phyloP scores from a whole-genome alignment of 1,140 invertebrate species.

The Galendromus occidentalis region DNA sequence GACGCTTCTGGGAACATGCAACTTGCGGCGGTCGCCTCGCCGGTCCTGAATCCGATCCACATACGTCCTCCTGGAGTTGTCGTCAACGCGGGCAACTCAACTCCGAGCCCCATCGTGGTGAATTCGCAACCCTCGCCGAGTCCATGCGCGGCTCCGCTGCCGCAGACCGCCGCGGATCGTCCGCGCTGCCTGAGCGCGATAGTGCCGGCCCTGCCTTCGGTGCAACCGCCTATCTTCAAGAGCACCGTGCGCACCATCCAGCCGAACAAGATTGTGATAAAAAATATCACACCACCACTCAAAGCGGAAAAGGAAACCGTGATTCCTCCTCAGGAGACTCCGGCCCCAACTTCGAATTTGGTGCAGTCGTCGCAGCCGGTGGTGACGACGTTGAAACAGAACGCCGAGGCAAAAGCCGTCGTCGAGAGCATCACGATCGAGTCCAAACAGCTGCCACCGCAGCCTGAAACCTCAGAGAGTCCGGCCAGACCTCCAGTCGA shows the following conservation, averaged over 20 bases:
- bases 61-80: background rate
- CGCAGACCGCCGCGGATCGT: background rate
- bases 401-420: no score
- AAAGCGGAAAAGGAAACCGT: no score
- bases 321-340: no score
- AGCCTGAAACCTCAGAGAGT: no score
- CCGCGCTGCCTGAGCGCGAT: background rate
- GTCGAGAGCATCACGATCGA: no score
- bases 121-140: background rate
- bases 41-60: background rate
- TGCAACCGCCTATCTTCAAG: slow-evolving; percentile 7
- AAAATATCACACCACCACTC: background rate
- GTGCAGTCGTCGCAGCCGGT: no score
- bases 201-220: background rate
- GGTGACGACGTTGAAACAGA: no score
- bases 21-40: background rate
- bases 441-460: no score
- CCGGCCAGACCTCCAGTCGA: no score
- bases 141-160: no score
- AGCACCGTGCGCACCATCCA: background rate
- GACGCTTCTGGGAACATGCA: slow-evolving; percentile 5
- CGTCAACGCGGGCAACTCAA: background rate
- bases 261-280: background rate
- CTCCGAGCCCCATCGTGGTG: background rate
- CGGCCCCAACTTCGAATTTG: no score